Base-by-base conservation (phyloP, 2,888 invertebrate species). In the Oegoconia quadripuncta region DNA sequence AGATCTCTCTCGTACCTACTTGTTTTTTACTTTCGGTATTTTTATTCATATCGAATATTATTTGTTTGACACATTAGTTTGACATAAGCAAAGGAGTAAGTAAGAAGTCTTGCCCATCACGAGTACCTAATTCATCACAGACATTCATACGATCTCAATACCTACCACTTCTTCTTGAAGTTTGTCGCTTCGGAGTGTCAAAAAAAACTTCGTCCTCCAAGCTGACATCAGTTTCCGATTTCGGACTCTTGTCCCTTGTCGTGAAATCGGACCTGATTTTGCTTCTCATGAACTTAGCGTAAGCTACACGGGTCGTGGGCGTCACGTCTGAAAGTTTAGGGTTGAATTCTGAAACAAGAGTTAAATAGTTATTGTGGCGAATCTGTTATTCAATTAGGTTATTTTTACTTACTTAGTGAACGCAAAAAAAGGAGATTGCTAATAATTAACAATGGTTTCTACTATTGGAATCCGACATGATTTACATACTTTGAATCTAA, bases 201-300 rank as follows among this genome's bases (percentile, higher is more conserved):
- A 74, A 76, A n/a, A n/a, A 27, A 6, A 75, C 76, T 41, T 81
- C 80, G 28, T 80, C 80, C 30, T 71, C 77, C 1, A 78, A 25
- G 25, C 62, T 70, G 42, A 64, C 41, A n/a, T 78, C 74, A 9
- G 61, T 59, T 5, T 54, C 59, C 0, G 59, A 56, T 6, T 42
- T 44, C 8, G 40, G 49, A 11, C 39, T 50, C 6, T 43, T 46
- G 26, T 59, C 56, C 25, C 59, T 60, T 13, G 65, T 69, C 6
- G 61, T 55, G 49, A 87, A 88, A 52, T 91, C 91, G 0, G 89
- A 86, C 36, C 90, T 90, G 48, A 93, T 89, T 74, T 93, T 92
- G 64, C 89, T 91, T 45, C 91, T 91, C 92, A 96, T 96, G 69
- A 96, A 96, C 75, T 95, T 96, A 36, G 95, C 95, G 57, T 96